Evolutionary conservation across 2,797 vertebrate genomes (phyloP).

Genomic region (Lagodon rhomboides): DNA sequence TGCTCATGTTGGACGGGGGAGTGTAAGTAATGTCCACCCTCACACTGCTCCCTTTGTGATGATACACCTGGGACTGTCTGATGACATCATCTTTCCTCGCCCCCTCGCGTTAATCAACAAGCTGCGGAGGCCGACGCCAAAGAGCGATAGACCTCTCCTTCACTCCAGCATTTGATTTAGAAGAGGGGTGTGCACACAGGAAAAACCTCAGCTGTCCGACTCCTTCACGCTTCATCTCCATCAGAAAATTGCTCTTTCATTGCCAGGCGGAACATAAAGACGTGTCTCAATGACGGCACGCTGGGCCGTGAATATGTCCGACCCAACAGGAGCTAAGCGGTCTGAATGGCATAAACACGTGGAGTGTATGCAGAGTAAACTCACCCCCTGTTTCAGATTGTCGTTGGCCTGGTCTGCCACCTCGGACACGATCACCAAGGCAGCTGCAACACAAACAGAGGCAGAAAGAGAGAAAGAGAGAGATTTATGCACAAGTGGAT

Average conservation of each 20-base stretch:
- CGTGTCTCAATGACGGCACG: slow-evolving; percentile 7
- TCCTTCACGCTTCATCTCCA: slow-evolving; percentile 48
- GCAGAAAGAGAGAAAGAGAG: slow-evolving; percentile 47
- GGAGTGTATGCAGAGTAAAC: slow-evolving; percentile 67
- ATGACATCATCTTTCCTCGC: slow-evolving; percentile 74
- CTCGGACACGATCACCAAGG: slow-evolving; percentile 91
- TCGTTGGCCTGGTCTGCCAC: slow-evolving; percentile 94
- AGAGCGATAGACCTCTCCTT: slow-evolving; percentile 55
- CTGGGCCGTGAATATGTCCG: slow-evolving; percentile 41
- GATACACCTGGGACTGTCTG: slow-evolving; percentile 79
- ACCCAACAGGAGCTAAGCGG: slow-evolving; percentile 38
- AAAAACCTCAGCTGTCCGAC: slow-evolving; percentile 45
- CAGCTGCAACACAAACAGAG: slow-evolving; percentile 86
- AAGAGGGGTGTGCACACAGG: slow-evolving; percentile 41
- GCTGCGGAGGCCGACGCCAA: slow-evolving; percentile 33
- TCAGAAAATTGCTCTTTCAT: slow-evolving; percentile 58
- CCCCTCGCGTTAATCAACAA: slow-evolving; percentile 54
- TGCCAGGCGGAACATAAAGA: slow-evolving; percentile 48
- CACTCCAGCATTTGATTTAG: slow-evolving; percentile 36
- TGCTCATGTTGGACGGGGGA: slow-evolving; percentile 49
- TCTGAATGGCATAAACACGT: slow-evolving; percentile 30
- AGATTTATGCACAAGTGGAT: slow-evolving; percentile 40
- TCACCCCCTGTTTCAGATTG: slow-evolving; percentile 95
- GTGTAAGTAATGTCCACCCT: slow-evolving; percentile 50
- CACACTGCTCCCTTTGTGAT: slow-evolving; percentile 81